phyloP scores from a whole-genome alignment of 2,888 invertebrate genomes.

The Xanthia icteritia region DNA sequence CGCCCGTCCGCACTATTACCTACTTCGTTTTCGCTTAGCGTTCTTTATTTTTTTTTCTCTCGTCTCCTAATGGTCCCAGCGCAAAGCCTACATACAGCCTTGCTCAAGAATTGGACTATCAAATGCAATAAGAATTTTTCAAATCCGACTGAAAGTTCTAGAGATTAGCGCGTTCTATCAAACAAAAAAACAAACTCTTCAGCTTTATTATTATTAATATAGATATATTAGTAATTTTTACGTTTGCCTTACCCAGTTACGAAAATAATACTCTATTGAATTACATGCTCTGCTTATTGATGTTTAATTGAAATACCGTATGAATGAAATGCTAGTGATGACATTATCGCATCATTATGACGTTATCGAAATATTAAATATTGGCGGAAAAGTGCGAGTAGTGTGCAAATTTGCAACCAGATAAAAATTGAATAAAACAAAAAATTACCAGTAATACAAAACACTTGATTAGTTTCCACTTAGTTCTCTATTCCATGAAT shows the following conservation, averaged over 20 bases:
- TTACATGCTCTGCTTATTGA: neutral
- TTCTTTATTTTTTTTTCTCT: too few species aligned
- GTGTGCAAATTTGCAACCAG: neutral
- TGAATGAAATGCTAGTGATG: neutral
- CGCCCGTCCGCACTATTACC: too few species aligned
- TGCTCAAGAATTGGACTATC: too few species aligned
- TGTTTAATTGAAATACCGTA: neutral
- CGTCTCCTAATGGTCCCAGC: too few species aligned
- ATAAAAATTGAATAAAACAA: neutral
- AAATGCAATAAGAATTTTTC: too few species aligned
- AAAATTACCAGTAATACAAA: neutral
- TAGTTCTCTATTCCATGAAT: conserved; percentile 25
- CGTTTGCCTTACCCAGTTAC: conserved; percentile 10
- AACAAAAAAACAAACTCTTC: too few species aligned
- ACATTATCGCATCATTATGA: neutral
- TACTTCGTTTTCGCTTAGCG: too few species aligned
- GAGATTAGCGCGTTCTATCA: too few species aligned
- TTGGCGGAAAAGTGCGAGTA: neutral
- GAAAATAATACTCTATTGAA: conserved; percentile 19
- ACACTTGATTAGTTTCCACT: neutral
- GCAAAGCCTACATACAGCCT: too few species aligned
- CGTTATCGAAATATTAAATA: neutral
- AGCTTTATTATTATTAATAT: too few species aligned
- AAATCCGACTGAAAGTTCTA: too few species aligned
- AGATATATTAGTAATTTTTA: neutral